Percentiles rank a stretch among this genome's conserved stretches.
phyloP scores from a whole-genome alignment of 1,140 invertebrate species.

The Campoletis sonorensis region DNA sequence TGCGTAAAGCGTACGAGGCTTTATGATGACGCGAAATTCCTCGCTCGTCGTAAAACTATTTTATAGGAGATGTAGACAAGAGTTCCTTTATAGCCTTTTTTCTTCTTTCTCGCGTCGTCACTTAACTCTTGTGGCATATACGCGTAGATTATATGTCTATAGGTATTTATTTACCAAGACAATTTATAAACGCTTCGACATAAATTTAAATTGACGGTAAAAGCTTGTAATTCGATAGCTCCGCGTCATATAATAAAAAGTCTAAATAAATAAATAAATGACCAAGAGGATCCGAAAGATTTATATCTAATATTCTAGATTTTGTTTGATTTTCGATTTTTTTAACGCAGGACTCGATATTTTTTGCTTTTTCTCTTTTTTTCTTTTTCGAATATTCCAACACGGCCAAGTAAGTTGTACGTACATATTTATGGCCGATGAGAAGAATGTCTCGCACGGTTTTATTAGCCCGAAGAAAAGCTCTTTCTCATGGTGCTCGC shows the following conservation, averaged over 20 bases:
- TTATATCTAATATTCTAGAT: conserved; percentile 4
- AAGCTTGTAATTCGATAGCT: conserved; percentile 56
- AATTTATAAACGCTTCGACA: conserved; percentile 51
- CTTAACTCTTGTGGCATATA: background rate
- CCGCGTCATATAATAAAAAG: background rate
- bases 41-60: conserved; percentile 72
- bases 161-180: background rate
- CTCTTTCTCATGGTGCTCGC: no score
- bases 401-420: no score
- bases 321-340: background rate
- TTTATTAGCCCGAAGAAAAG: conserved; percentile 12
- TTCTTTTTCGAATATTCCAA: background rate
- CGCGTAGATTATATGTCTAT: conserved; percentile 6
- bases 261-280: background rate
- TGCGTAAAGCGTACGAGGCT: conserved; percentile 58
- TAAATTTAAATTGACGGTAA: conserved; percentile 69
- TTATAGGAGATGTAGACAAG: conserved; percentile 69
- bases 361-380: no score
- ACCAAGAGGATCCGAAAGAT: background rate
- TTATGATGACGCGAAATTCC: conserved; percentile 74
- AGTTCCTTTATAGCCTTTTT: conserved; percentile 60
- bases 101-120: conserved; percentile 28
- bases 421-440: background rate
- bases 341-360: background rate
- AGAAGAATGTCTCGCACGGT: background rate